Evolutionary conservation across 2,888 invertebrate genomes (phyloP).

Genomic region (Melipona beecheii): DNA sequence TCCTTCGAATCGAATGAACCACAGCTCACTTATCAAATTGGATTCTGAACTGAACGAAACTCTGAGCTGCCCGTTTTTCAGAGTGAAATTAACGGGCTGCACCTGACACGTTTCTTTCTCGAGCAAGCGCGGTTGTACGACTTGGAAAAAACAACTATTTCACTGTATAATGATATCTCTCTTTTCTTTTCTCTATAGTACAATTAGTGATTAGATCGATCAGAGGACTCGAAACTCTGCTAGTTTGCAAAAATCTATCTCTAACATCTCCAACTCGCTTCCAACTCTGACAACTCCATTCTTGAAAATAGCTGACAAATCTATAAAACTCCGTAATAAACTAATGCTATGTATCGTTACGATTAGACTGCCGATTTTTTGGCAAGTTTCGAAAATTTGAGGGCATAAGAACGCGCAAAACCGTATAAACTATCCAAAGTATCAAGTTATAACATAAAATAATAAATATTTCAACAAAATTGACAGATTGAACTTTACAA

Average conservation of each 20-base stretch:
- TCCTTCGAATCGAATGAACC: constrained; percentile 23
- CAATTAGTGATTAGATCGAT: too few species aligned
- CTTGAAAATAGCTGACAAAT: not conserved
- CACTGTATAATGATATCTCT: not conserved
- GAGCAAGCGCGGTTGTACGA: not conserved
- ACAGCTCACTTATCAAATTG: constrained; percentile 52
- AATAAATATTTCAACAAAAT: not conserved
- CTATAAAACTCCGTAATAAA: not conserved
- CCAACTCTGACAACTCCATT: too few species aligned
- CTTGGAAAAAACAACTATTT: not conserved
- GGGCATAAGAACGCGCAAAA: too few species aligned
- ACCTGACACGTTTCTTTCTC: too few species aligned
- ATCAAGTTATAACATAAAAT: too few species aligned
- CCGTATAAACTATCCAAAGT: too few species aligned
- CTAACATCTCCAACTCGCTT: too few species aligned
- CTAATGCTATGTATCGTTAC: not conserved
- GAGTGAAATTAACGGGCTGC: not conserved
- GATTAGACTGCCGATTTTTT: too few species aligned
- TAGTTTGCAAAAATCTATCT: too few species aligned
- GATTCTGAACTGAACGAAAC: constrained; percentile 22
- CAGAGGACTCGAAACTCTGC: too few species aligned
- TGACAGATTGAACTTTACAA: not conserved
- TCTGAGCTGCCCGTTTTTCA: not conserved
- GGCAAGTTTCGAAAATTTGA: too few species aligned
- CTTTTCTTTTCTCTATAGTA: too few species aligned